Conservation (phyloP, 2,113 vertebrate genomes). For the Neotragus moschatus region DNA sequence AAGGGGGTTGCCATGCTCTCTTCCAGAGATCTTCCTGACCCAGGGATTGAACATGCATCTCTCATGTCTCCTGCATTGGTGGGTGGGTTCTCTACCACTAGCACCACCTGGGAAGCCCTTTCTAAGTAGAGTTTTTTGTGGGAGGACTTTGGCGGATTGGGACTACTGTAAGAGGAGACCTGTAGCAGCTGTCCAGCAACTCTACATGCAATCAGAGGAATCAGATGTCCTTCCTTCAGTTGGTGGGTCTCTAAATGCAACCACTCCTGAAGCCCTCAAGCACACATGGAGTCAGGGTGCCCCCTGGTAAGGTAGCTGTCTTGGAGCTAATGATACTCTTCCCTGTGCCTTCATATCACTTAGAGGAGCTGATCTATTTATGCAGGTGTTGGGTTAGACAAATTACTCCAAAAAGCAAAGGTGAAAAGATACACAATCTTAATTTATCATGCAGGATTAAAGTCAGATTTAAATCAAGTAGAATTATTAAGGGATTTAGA, state of each 20-base stretch:
- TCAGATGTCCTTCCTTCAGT: neutral
- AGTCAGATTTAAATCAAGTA: conserved; percentile 35
- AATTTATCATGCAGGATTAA: conserved; percentile 28
- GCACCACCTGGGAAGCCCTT: neutral
- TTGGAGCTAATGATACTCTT: neutral
- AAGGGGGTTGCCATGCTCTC: neutral
- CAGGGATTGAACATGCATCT: neutral
- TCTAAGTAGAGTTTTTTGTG: neutral
- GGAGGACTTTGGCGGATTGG: neutral
- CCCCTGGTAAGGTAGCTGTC: neutral
- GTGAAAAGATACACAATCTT: conserved; percentile 17
- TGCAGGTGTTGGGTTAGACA: conserved; percentile 15
- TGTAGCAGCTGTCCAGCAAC: neutral
- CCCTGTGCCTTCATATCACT: neutral
- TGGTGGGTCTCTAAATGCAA: neutral
- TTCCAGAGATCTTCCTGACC: neutral
- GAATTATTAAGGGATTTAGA: conserved; percentile 11
- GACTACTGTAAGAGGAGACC: neutral
- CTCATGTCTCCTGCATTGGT: neutral
- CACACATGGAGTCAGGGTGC: too few relatives aligned
- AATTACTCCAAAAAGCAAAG: conserved; percentile 17
- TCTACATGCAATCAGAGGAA: neutral
- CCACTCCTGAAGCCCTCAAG: neutral
- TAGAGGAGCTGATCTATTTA: neutral
- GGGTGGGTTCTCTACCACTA: neutral